Evolutionary conservation across 1,140 invertebrate species (phyloP).

Genomic region (Sminthurides bifidus): DNA sequence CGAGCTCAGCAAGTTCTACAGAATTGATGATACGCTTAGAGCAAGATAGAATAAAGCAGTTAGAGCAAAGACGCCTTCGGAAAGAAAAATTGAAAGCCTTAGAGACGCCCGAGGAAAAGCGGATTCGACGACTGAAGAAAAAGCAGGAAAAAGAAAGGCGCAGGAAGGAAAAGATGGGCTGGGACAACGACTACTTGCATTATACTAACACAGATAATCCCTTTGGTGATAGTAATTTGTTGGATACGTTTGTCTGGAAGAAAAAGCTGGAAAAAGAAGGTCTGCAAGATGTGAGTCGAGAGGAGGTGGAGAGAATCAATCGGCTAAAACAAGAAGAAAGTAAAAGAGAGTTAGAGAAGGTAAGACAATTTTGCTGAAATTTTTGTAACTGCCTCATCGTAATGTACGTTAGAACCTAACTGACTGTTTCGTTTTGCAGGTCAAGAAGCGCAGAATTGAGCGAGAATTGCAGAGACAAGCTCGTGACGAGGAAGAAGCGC

Average conservation of each 20-base stretch:
- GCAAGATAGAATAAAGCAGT: conserved; percentile 51
- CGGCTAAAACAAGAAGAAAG: conserved; percentile 82
- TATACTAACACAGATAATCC: conserved; percentile 98
- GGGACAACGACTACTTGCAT: conserved; percentile 89
- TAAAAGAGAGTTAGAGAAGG: conserved; percentile 73
- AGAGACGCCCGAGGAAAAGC: conserved; percentile 92
- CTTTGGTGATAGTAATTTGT: conserved; percentile 88
- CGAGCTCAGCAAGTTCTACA: conserved; percentile 22
- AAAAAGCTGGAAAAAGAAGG: conserved; percentile 96
- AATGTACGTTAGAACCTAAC: not conserved
- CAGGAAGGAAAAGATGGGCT: conserved; percentile 80
- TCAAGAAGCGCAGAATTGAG: conserved; percentile 79
- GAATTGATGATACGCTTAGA: conserved; percentile 59
- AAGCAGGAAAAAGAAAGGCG: conserved; percentile 85
- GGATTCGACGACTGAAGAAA: conserved; percentile 69
- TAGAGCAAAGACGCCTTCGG: conserved; percentile 53
- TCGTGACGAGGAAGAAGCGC: conserved; percentile 76
- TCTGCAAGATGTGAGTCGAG: conserved; percentile 57
- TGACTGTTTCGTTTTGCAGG: conserved; percentile 37
- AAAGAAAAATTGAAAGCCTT: conserved; percentile 77
- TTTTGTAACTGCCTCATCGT: not conserved
- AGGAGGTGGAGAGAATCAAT: conserved; percentile 75
- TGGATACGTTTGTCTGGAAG: conserved; percentile 89
- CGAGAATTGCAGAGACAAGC: conserved; percentile 78
- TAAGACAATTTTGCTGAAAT: conserved; percentile 32